Evolutionary conservation across 2,797 vertebrate species (phyloP).

Genomic region (Rhabdomys pumilio): DNA sequence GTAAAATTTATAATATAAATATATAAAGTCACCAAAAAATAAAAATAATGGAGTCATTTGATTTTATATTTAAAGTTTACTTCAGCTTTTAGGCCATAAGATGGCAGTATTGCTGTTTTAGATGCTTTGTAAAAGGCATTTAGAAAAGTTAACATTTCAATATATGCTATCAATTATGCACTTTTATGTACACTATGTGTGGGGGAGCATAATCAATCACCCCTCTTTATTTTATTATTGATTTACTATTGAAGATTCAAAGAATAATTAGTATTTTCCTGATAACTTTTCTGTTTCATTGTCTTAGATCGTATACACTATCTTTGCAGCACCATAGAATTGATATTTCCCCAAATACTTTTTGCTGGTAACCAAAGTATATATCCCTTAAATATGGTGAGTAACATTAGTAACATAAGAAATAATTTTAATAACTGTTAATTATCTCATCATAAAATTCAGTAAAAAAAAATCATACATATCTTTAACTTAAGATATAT

Average conservation of each 20-base stretch:
- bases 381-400: background rate
- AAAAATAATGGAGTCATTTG: background rate
- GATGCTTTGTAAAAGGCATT: background rate
- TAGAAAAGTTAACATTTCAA: conserved; percentile 5
- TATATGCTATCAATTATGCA: background rate
- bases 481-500: conserved; percentile 15
- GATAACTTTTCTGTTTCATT: background rate
- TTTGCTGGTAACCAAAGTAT: background rate
- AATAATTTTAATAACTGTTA: conserved; percentile 29
- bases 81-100: conserved; percentile 76
- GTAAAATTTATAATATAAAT: background rate
- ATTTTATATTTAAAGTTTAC: conserved; percentile 40
- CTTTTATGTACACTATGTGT: background rate
- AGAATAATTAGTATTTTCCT: background rate
- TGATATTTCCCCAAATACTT: background rate
- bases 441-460: background rate
- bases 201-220: background rate
- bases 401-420: background rate
- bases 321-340: background rate
- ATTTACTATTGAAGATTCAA: conserved; percentile 1
- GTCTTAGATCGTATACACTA: background rate
- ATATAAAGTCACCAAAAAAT: background rate
- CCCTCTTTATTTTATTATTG: background rate
- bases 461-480: background rate
- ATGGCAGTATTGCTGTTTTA: conserved; percentile 79